These are phyloP conservation scores for Asteroscopus sphinx DNA, from an alignment of 2,888 invertebrate genomes.

Conservation along the genomic window DNA sequence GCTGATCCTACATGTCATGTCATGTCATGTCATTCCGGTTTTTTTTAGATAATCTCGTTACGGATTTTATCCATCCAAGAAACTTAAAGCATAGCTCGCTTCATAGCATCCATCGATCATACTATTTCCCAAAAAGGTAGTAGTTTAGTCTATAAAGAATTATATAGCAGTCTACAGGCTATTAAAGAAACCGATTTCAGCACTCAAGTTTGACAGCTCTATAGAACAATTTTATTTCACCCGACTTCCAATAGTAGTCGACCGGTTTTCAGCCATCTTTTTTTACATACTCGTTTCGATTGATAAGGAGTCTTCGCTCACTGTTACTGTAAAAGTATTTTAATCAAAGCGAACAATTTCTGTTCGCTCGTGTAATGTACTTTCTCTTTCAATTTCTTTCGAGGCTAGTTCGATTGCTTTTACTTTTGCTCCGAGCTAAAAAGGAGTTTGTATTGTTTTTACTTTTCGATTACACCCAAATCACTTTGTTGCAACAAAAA, in stretches of 20 bases:
- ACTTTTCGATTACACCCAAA: conserved; percentile 64
- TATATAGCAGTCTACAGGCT: no score
- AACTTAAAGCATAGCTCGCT: no score
- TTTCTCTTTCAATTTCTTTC: conserved; percentile 67
- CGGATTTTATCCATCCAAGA: no score
- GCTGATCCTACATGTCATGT: no score
- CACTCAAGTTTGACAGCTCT: conserved; percentile 5
- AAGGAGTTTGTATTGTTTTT: conserved; percentile 67
- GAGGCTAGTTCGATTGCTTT: conserved; percentile 67
- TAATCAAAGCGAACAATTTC: conserved; percentile 67
- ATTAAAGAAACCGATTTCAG: background rate
- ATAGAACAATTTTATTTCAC: conserved; percentile 20
- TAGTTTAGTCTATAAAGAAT: no score
- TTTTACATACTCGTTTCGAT: conserved; percentile 52
- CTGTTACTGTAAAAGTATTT: conserved; percentile 59
- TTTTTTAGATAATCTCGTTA: no score
- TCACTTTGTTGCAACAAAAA: conserved; percentile 52
- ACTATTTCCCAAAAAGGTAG: no score
- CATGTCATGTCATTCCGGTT: no score
- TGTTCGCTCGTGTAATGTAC: conserved; percentile 62
- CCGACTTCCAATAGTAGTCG: conserved; percentile 22
- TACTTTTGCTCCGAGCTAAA: conserved; percentile 64
- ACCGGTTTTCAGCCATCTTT: conserved; percentile 45
- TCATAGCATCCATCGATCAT: no score
- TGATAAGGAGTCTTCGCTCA: conserved; percentile 53